Conservation (phyloP, 2,888 invertebrate species). For the Phortica okadai region DNA sequence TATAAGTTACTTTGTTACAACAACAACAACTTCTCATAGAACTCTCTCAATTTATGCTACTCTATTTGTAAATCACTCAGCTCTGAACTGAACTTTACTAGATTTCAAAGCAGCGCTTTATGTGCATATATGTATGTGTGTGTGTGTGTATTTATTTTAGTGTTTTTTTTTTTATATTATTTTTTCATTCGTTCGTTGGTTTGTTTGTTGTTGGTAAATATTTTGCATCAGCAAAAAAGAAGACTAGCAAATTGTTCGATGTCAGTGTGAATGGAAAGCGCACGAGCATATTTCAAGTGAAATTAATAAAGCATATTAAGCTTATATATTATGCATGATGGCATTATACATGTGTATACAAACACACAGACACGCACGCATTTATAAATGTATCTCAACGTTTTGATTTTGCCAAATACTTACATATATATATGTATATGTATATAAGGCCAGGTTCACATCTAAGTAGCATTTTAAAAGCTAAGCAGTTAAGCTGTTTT, state of each 20-base stretch:
- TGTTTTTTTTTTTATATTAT: slow-evolving; percentile 37
- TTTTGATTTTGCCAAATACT: no score
- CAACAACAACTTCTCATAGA: neutral
- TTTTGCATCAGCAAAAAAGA: neutral
- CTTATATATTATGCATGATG: slow-evolving; percentile 2
- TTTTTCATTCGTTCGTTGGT: slow-evolving; percentile 52
- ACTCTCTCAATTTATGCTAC: neutral
- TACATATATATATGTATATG: no score
- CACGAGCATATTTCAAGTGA: neutral
- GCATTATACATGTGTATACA: slow-evolving; percentile 10
- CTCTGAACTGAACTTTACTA: neutral
- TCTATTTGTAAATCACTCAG: neutral
- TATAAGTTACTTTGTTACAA: no score
- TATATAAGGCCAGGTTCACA: no score
- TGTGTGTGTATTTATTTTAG: slow-evolving; percentile 31
- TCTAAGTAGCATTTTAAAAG: no score
- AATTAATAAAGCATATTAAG: slow-evolving; percentile 6
- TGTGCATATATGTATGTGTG: neutral
- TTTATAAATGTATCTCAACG: neutral
- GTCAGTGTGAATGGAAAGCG: neutral
- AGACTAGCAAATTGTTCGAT: neutral
- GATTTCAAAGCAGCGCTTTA: neutral
- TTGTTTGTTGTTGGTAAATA: slow-evolving; percentile 20
- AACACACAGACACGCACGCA: neutral
- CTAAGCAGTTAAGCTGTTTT: no score